These are phyloP conservation scores for Todus mexicanus DNA, from an alignment of 2,797 vertebrate genomes.

Conservation along the genomic window DNA sequence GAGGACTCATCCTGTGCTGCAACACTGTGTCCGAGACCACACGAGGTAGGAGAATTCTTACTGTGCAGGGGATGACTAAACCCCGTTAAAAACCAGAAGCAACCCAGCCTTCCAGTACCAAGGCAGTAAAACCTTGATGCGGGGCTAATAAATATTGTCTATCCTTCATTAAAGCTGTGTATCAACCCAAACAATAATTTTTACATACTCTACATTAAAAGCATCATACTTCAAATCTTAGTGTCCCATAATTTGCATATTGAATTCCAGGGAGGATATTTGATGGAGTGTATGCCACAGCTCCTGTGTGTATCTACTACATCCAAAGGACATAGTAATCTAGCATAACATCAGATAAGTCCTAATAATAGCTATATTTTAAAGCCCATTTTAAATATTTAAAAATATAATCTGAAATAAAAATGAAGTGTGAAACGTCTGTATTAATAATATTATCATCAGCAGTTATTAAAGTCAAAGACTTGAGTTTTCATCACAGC, in stretches of 20 bases:
- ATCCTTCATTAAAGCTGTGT: neutral
- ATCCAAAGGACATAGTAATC: neutral
- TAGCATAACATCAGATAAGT: neutral
- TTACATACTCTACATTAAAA: neutral
- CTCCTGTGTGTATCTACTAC: neutral
- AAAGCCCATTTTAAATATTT: conserved; percentile 30
- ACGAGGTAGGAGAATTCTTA: neutral
- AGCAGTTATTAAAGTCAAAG: neutral
- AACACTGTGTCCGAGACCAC: neutral
- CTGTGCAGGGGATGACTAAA: neutral
- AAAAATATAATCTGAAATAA: conserved; percentile 31
- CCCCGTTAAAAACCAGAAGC: neutral
- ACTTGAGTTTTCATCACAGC: neutral
- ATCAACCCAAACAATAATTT: neutral
- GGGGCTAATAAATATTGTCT: neutral
- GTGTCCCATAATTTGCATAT: neutral
- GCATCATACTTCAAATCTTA: neutral
- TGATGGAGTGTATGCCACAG: neutral
- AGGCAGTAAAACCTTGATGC: neutral
- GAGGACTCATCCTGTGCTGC: neutral
- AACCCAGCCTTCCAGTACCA: neutral
- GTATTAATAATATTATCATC: conserved; percentile 44
- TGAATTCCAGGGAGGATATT: conserved; percentile 1
- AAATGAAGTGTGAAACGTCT: neutral
- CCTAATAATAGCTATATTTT: conserved; percentile 4